Evolutionary conservation across 2,888 invertebrate species (phyloP).

Genomic region (Oligia latruncula): DNA sequence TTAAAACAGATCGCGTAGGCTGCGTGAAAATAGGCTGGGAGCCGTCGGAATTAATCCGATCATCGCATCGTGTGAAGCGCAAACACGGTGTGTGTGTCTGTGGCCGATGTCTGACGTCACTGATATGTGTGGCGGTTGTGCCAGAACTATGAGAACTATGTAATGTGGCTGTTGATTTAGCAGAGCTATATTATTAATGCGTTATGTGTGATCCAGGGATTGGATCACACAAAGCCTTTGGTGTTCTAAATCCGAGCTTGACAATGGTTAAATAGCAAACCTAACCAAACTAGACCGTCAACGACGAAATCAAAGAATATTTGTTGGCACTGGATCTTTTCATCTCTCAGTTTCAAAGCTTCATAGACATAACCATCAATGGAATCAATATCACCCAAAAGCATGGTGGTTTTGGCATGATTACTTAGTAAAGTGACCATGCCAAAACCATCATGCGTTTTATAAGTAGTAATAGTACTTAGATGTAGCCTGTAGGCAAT

Average conservation of each 20-base stretch:
- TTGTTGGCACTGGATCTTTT: neutral
- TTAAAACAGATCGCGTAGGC: conserved; percentile 61
- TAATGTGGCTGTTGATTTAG: conserved; percentile 44
- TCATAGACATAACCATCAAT: neutral
- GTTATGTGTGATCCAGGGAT: conserved; percentile 10
- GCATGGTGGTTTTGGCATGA: too few species aligned
- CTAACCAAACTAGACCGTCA: neutral
- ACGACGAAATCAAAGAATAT: neutral
- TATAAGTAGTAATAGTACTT: neutral
- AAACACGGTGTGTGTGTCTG: conserved; percentile 44
- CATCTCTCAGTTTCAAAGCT: neutral
- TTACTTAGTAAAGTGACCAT: neutral
- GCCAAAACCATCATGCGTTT: too few species aligned
- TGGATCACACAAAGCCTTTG: neutral
- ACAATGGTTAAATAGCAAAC: neutral
- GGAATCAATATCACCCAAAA: too few species aligned
- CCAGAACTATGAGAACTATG: conserved; percentile 36
- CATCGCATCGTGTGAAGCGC: conserved; percentile 57
- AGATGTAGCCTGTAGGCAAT: neutral
- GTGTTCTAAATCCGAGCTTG: neutral
- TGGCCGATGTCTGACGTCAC: conserved; percentile 51
- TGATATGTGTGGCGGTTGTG: conserved; percentile 51
- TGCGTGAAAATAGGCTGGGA: conserved; percentile 54
- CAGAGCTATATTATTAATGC: conserved; percentile 11
- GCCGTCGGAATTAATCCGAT: conserved; percentile 53